Base-by-base conservation (phyloP, 2,113 vertebrate genomes). In the Mus spicilegus region DNA sequence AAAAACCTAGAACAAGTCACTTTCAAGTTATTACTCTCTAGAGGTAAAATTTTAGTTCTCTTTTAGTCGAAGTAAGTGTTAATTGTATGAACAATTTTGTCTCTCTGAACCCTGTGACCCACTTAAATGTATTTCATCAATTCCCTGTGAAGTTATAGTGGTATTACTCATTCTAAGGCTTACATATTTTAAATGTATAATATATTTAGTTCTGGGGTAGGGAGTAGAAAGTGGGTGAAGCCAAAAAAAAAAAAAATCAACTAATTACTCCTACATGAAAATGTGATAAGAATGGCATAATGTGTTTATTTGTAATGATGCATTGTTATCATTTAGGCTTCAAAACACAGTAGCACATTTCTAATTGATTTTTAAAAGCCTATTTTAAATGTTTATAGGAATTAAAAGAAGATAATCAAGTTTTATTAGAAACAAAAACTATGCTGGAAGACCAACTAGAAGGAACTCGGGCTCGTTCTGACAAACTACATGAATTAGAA, bases 381-480 rank as follows among this genome's bases (percentile, higher is more conserved):
- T 92, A n/a, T 82, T 96, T 95, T 65, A 95, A 97, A 97, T 97
- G 95, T 76, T 97, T 98, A 69, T 96, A 99, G 99, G 99, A 99
- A 94, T 98, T 99, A 96, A 99, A 99, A 98, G 99, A 99, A 98
- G 99, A 99, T 98, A 99, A 99, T 99, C 99, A 99, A 97, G 99
- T 99, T 95, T 98, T 99, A 97, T 97, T 99, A 97, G 99, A 99
- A 98, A 99, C 99, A 69, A 99, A 99, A 98, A 99, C 98, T 26
- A 99, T 99, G 99, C 98, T 99, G 98, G 99, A 99, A 98, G 99
- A 99, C 96, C 99, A 99, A 56, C 97, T 99, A 67, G 99, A 99
- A 72, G 98, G 99, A n/a, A 99, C 98, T 81, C 98, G 99, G 97
- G 98, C 99, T 56, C 99, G 99, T 72, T 99, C 99, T 1, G 99